Conservation (phyloP, 1,140 invertebrate species). For the Ips typographus region DNA sequence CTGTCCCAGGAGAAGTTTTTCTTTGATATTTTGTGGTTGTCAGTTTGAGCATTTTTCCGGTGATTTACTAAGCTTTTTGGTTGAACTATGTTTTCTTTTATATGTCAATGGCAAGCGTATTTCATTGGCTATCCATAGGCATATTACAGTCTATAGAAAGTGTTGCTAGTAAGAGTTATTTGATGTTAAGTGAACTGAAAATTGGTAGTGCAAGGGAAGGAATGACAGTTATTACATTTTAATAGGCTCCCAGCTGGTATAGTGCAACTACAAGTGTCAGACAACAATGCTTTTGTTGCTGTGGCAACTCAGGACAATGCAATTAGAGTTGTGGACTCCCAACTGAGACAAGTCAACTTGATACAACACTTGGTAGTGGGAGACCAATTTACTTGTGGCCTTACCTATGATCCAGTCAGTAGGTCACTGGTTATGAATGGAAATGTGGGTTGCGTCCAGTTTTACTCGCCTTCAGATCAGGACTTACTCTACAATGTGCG, state of each 20-base stretch:
- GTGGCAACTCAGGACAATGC: slow-evolving; percentile 74
- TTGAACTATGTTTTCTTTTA: no score
- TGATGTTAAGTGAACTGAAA: no score
- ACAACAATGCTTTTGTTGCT: slow-evolving; percentile 65
- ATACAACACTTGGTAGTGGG: slow-evolving; percentile 72
- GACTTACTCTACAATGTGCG: slow-evolving; percentile 75
- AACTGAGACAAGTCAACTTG: slow-evolving; percentile 59
- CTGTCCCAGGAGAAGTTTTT: neutral
- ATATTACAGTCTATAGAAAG: no score
- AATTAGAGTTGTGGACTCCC: slow-evolving; percentile 66
- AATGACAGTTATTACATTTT: neutral
- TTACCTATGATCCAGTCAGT: slow-evolving; percentile 67
- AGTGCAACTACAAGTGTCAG: slow-evolving; percentile 64
- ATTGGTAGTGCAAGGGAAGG: no score
- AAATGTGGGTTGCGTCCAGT: slow-evolving; percentile 76
- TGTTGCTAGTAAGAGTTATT: no score
- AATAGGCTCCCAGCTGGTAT: slow-evolving; percentile 65
- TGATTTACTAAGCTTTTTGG: no score
- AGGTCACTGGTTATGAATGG: slow-evolving; percentile 75
- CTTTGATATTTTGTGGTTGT: no score
- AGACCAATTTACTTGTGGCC: slow-evolving; percentile 62
- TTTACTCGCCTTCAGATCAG: slow-evolving; percentile 69
- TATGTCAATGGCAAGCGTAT: no score
- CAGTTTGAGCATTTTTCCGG: neutral
- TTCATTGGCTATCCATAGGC: no score